Evolutionary conservation across 53 echinoderm and acorn worm genomes (phyloP), one percentile per base, ranked within the genome.

Genomic region (Holothuria scabra): DNA sequence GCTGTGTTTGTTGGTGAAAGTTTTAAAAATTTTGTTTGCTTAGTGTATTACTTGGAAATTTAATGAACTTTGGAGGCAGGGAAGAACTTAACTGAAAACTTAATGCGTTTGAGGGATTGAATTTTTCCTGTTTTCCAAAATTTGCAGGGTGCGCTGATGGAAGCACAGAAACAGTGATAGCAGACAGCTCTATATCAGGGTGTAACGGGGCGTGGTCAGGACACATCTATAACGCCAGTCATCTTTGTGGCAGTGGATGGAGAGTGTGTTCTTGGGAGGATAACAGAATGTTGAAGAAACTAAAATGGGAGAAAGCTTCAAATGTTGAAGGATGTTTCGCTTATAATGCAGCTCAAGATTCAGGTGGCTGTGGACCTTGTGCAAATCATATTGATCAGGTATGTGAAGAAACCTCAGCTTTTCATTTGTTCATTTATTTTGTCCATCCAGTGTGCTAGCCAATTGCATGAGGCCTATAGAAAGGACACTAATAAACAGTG

Each of bases 191-290:
- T 52, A 79, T 97, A 8, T 90, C 91, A 22, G 94, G 85, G 5
- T 97, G 97, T 85, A 48, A 61, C 20, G 97, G 97, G 12, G 84
- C 92, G 21, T 97, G 97, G 97, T 64, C 87, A 31, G 97, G 97
- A 6, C 97, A 97, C 89, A 82, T 97, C 63, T 74, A 83, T 56
- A 97, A 97, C 60, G 86, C 86, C 76, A 92, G 89, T 59, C 88
- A 89, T 46, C 66, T 97, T 30, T 97, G 97, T 74, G 92, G 91
- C 22, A 81, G 59, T 9, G 97, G 97, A 23, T 97, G 97, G 97
- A 88, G 86, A 48, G 94, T 97, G 33, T 97, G 97, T 82, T 90
- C 90, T 65, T 94, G 94, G 92, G 85, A 89, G 63, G 92, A 97
- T 29, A 85, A 90, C 64, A 85, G 84, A 56, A 62, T 94, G 58